Percentiles rank a stretch among this genome's conserved stretches.
phyloP scores from a whole-genome alignment of 2,888 invertebrate genomes.

The Cinara cedri region DNA sequence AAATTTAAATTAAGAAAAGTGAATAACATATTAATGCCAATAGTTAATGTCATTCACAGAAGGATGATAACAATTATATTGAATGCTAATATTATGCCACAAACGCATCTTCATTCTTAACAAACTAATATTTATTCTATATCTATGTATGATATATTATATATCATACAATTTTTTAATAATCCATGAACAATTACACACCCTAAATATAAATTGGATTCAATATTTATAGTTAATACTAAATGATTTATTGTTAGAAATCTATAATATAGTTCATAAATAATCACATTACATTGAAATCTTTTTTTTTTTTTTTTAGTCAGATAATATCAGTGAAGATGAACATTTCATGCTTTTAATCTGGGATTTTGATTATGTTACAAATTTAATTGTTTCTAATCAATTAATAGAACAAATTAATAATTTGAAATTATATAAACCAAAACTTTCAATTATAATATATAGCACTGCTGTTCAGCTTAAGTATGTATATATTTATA shows the following conservation, averaged over 20 bases:
- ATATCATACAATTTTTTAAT: too few species aligned
- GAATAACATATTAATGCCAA: too few species aligned
- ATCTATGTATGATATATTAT: too few species aligned
- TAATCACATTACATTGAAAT: background rate
- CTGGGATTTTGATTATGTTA: constrained; percentile 43
- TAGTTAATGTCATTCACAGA: too few species aligned
- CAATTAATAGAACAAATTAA: constrained; percentile 33
- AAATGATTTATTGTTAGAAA: constrained; percentile 64
- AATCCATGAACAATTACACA: too few species aligned
- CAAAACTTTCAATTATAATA: constrained; percentile 37
- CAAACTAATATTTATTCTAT: too few species aligned
- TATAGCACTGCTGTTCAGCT: constrained; percentile 21
- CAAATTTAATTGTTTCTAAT: constrained; percentile 12
- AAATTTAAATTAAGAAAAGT: too few species aligned
- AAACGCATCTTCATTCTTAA: too few species aligned
- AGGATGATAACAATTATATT: too few species aligned
- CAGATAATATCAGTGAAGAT: constrained; percentile 29
- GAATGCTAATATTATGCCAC: too few species aligned
- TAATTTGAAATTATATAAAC: constrained; percentile 10
- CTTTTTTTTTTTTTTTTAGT: constrained; percentile 22
- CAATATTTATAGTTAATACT: constrained; percentile 59
- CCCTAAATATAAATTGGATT: too few species aligned
- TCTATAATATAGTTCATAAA: constrained; percentile 59
- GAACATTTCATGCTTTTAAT: constrained; percentile 40
- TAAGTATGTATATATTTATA: constrained; percentile 32